Evolutionary conservation across 2,113 vertebrate species (phyloP).

Genomic region (Campylomormyrus tamandua): DNA sequence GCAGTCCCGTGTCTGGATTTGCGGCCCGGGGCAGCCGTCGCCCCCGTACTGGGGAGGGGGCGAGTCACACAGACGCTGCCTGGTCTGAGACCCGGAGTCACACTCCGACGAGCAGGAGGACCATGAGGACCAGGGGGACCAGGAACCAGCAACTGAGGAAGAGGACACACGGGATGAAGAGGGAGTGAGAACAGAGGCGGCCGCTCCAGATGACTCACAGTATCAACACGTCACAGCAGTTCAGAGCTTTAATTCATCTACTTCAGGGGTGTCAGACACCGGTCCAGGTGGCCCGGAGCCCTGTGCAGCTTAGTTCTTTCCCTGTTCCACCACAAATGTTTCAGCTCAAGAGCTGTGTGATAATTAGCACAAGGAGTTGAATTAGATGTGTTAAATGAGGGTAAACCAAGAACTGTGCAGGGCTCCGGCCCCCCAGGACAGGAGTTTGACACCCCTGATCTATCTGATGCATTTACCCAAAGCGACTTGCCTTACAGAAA

Average conservation of each 20-base stretch:
- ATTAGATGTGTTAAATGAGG: no score
- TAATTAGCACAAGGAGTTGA: no score
- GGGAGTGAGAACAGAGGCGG: background rate
- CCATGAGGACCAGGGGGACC: constrained; percentile 71
- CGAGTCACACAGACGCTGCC: constrained; percentile 63
- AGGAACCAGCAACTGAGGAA: constrained; percentile 57
- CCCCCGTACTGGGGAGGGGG: constrained; percentile 50
- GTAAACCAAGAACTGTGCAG: no score
- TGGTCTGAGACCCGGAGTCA: constrained; percentile 68
- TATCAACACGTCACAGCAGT: background rate
- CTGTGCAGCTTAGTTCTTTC: no score
- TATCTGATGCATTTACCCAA: no score
- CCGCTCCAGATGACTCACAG: background rate
- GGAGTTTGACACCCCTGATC: no score
- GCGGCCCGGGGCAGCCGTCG: constrained; percentile 60
- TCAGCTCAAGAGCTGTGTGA: no score
- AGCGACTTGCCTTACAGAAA: no score
- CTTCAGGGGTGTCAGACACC: no score
- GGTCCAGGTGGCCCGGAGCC: no score
- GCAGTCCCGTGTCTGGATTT: constrained; percentile 76
- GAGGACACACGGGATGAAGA: background rate
- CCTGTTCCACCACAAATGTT: no score
- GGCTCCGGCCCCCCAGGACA: no score
- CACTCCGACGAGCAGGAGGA: constrained; percentile 68
- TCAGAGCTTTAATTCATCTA: background rate